Conservation (phyloP, 2,888 invertebrate species). For the Mythimna pallens region DNA sequence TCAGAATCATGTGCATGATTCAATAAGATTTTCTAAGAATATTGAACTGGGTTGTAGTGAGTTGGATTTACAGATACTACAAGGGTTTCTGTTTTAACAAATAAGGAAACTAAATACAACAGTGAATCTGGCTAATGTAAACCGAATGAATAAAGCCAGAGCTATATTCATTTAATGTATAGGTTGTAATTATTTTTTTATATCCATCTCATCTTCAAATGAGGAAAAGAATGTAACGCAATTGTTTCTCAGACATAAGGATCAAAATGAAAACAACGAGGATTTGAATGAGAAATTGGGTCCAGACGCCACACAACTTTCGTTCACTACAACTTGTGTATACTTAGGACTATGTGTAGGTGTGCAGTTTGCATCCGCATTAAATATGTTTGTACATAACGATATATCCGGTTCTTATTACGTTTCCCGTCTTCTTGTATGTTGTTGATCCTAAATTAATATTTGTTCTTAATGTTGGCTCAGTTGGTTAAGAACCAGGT, state of each 20-base stretch:
- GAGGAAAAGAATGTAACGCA: background rate
- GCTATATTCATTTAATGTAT: background rate
- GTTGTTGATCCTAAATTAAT: slow-evolving; percentile 55
- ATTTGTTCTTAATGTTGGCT: slow-evolving; percentile 28
- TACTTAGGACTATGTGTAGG: slow-evolving; percentile 58
- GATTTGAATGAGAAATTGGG: slow-evolving; percentile 17
- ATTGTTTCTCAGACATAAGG: background rate
- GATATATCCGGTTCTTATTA: slow-evolving; percentile 54
- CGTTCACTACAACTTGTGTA: slow-evolving; percentile 43
- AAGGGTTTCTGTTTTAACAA: background rate
- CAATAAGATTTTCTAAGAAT: slow-evolving; percentile 17
- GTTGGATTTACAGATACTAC: background rate
- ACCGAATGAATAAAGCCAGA: background rate
- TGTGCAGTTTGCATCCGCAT: slow-evolving; percentile 63
- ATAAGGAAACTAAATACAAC: background rate
- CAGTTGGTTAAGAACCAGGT: background rate
- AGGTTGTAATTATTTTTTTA: background rate
- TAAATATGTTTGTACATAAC: slow-evolving; percentile 57
- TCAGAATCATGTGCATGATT: background rate
- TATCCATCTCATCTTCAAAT: background rate
- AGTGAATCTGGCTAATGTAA: background rate
- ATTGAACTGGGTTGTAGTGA: background rate
- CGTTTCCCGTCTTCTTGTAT: slow-evolving; percentile 51
- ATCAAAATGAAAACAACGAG: slow-evolving; percentile 2
- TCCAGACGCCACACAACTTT: slow-evolving; percentile 36